Percentiles rank a stretch among this genome's conserved stretches.
Evolutionary conservation across 1,140 invertebrate species (phyloP).

Genomic region (Metaphire vulgaris): DNA sequence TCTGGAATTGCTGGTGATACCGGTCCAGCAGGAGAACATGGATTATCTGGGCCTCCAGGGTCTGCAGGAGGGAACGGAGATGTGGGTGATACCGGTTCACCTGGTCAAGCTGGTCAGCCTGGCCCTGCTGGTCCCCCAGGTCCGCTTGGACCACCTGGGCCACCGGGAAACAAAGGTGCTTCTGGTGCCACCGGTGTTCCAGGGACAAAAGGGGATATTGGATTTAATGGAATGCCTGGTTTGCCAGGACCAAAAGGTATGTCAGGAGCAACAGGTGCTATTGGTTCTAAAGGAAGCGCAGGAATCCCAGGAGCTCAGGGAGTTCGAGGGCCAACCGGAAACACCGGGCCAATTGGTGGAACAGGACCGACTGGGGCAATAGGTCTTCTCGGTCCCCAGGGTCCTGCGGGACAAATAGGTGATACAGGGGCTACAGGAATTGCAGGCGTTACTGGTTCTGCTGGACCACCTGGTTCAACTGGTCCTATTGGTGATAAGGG

Average conservation of each 20-base stretch:
- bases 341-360: constrained; percentile 16
- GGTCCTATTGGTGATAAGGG: constrained; percentile 3
- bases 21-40: not conserved
- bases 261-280: constrained; percentile 3
- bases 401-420: not conserved
- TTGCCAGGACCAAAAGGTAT: not conserved
- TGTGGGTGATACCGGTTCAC: not conserved
- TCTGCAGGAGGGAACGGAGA: not conserved
- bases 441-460: not conserved
- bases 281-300: not conserved
- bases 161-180: not conserved
- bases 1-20: not conserved
- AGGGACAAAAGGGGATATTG: not conserved
- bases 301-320: constrained; percentile 22
- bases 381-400: not conserved
- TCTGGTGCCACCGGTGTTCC: too few relatives aligned
- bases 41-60: constrained; percentile 3
- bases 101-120: not conserved
- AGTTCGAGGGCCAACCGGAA: constrained; percentile 25
- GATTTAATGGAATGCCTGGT: constrained; percentile 13
- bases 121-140: not conserved
- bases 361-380: not conserved
- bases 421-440: constrained; percentile 21
- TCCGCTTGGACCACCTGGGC: not conserved
- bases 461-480: constrained; percentile 10